Evolutionary conservation across 2,113 vertebrate species (phyloP), one percentile per base, ranked within the genome.

Genomic region (Gallinago paraguaiae): DNA sequence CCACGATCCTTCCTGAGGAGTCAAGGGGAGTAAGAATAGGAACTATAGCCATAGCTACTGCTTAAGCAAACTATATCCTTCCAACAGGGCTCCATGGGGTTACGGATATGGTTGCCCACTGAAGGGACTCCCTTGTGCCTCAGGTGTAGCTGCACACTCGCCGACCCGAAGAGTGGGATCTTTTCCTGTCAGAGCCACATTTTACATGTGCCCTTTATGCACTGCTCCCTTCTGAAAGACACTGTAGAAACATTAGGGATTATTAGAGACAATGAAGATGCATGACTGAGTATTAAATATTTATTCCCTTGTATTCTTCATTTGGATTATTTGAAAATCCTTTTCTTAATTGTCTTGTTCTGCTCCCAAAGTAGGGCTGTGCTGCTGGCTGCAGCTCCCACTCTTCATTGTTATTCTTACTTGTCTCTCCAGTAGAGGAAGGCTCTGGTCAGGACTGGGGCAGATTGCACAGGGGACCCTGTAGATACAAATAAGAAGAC

Each of bases 321-420:
- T 87, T 92, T 92, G 85, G 63, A 77, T 96, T 94, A 80, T 88
- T 91, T 33, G 64, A 75, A 84, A 94, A 70, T 86, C 48, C 9
- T 18, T 70, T 69, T 82, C 59, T 82, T 92, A 92, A 82, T 89
- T 95, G 74, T 82, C 77, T 92, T 82, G n/a, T 54, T 95, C 92
- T 83, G 24, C 61, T 88, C 31, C 45, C 81, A 48, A 39, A 76
- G 77, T 37, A 93, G 56, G 16, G 57, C 88, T 79, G 9, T 59
- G n/a, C 67, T 63, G 57, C 77, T 89, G 86, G 41, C 61, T 82
- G 74, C 50, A 35, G 59, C 75, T 92, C 37, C 30, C 48, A n/a
- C 27, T 89, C 50, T 61, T 91, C 72, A 48, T 27, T 94, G 43
- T 61, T 82, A 25, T 76, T 94, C 69, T 67, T 61, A 30, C 35